Evolutionary conservation across 2,797 vertebrate species (phyloP).

Genomic region (Aphelocoma californica): DNA sequence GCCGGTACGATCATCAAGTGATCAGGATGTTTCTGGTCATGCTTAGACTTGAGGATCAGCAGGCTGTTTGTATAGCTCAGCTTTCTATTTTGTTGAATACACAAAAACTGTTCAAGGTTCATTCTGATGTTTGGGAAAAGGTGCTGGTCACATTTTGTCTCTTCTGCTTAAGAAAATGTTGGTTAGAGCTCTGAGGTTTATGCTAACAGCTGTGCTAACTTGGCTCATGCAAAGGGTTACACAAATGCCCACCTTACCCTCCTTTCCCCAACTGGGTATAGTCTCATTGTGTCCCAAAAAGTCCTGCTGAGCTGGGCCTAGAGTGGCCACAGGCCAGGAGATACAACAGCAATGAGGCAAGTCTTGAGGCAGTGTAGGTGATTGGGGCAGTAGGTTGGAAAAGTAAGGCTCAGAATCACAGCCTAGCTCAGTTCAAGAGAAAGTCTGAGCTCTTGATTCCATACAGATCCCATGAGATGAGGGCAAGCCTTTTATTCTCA

Average conservation of each 20-base stretch:
- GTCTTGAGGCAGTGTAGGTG: neutral
- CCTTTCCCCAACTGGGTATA: rapidly evolving
- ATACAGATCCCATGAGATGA: neutral
- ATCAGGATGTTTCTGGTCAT: neutral
- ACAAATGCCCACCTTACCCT: neutral
- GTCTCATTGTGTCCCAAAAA: rapidly evolving
- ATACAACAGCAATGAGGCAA: neutral
- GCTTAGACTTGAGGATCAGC: neutral
- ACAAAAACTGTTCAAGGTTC: neutral
- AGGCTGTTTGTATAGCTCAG: neutral
- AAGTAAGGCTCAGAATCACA: neutral
- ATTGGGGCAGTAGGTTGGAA: rapidly evolving
- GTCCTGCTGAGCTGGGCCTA: neutral
- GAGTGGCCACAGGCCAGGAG: rapidly evolving
- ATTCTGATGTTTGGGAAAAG: neutral
- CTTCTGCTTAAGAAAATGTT: neutral
- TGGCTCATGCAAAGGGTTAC: neutral
- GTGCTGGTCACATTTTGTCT: neutral
- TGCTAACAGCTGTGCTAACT: neutral
- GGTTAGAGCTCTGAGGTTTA: neutral
- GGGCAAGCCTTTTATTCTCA: neutral
- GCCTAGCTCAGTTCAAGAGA: neutral
- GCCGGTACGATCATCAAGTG: no score
- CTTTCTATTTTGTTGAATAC: neutral
- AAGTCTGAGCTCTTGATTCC: neutral